These are phyloP conservation scores for Cinclus cinclus DNA, from an alignment of 2,113 vertebrate species.

Conservation along the genomic window DNA sequence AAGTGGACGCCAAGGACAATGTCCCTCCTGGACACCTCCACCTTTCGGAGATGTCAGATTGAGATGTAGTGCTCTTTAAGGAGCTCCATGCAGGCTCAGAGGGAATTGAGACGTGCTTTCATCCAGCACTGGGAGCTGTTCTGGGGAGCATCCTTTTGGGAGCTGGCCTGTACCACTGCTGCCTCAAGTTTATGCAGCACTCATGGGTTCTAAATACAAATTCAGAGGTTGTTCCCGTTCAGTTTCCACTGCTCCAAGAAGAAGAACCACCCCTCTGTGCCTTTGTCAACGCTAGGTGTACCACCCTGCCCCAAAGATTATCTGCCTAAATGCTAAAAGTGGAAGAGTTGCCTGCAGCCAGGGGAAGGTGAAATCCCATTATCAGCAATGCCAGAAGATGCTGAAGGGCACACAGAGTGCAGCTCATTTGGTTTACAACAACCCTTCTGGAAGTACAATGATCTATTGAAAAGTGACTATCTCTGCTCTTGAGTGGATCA, in stretches of 20 bases:
- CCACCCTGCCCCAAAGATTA: not conserved
- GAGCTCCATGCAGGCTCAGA: not conserved
- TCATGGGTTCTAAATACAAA: not conserved
- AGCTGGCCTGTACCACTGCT: not conserved
- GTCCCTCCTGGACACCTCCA: not conserved
- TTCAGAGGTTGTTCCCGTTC: not conserved
- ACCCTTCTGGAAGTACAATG: conserved; percentile 3
- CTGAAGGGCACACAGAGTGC: not conserved
- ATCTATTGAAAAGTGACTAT: not conserved
- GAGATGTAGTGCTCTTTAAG: not conserved
- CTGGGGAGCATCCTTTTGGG: not conserved
- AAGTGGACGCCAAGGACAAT: not conserved
- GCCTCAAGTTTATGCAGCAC: not conserved
- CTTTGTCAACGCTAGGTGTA: not conserved
- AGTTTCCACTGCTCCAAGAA: not conserved
- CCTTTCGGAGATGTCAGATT: not conserved
- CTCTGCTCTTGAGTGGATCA: conserved; percentile 11
- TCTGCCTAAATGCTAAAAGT: not conserved
- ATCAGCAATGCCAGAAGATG: conserved; percentile 13
- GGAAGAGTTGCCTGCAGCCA: not conserved
- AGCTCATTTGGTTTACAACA: conserved; percentile 20
- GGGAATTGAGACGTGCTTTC: not conserved
- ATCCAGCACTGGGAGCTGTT: not conserved
- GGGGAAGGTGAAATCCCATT: not conserved
- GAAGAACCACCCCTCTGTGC: not conserved